Conservation (phyloP, 1,140 invertebrate genomes). For the Bilobella aurantiaca region DNA sequence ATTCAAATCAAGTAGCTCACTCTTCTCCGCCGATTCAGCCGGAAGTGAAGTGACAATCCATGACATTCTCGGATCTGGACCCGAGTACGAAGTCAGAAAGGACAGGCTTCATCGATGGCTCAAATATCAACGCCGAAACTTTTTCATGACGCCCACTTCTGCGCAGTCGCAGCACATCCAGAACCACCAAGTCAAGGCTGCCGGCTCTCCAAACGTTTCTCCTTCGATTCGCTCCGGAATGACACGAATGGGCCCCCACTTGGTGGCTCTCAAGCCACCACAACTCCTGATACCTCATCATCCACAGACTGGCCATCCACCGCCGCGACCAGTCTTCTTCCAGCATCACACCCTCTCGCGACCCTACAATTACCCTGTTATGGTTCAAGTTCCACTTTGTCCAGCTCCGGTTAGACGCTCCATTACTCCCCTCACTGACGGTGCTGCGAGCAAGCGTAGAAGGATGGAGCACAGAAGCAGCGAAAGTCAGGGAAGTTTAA, state of each 20-base stretch:
- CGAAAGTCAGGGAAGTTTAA: neutral
- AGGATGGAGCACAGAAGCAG: neutral
- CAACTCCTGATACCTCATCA: constrained; percentile 6
- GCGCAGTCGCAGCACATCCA: neutral
- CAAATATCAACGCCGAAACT: constrained; percentile 23
- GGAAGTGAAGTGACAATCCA: constrained; percentile 21
- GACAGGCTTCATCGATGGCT: constrained; percentile 31
- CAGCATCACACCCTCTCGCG: neutral
- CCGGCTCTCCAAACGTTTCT: neutral
- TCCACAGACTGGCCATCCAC: neutral
- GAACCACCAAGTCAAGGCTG: neutral
- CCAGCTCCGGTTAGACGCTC: neutral
- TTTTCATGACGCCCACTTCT: constrained; percentile 6
- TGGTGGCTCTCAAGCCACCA: constrained; percentile 11
- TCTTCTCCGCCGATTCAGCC: constrained; percentile 16
- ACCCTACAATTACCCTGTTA: neutral
- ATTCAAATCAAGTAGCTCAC: neutral
- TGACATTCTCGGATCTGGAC: constrained; percentile 19
- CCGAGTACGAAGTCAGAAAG: constrained; percentile 30
- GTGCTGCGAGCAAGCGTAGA: neutral
- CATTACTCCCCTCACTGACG: neutral
- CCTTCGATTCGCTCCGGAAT: neutral
- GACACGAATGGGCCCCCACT: neutral
- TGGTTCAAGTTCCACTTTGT: neutral
- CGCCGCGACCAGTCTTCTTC: neutral